Conservation (phyloP, 2,797 vertebrate species). For the Microctenopoma lineatum region DNA sequence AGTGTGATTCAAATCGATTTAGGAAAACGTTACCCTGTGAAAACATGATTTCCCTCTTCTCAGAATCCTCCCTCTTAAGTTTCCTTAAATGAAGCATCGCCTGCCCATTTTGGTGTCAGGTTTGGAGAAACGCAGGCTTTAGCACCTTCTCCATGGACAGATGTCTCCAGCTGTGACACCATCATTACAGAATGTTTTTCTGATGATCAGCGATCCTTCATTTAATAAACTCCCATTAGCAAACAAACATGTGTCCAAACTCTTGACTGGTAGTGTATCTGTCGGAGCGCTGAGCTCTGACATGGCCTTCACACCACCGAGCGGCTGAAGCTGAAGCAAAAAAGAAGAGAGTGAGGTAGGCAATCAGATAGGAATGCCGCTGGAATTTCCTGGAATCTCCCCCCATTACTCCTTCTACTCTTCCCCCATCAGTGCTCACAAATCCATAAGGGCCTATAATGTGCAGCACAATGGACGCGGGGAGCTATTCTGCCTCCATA, state of each 20-base stretch:
- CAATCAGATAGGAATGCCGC: slow-evolving; percentile 72
- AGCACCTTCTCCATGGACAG: no score
- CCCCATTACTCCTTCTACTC: slow-evolving; percentile 26
- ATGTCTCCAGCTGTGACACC: no score
- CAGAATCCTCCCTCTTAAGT: not conserved
- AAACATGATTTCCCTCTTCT: not conserved
- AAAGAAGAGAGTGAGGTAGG: slow-evolving; percentile 44
- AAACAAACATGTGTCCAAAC: no score
- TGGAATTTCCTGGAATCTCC: slow-evolving; percentile 77
- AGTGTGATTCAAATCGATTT: not conserved
- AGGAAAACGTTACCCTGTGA: not conserved
- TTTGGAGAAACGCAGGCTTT: no score
- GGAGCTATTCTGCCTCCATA: slow-evolving; percentile 75
- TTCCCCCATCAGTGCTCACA: slow-evolving; percentile 49
- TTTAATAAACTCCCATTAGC: no score
- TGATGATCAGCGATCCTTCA: no score
- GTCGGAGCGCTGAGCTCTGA: slow-evolving; percentile 1
- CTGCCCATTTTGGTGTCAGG: no score
- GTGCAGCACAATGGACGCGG: slow-evolving; percentile 72
- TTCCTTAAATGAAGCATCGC: no score
- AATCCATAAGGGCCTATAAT: slow-evolving; percentile 69
- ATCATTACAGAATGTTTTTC: no score
- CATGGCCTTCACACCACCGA: slow-evolving; percentile 59
- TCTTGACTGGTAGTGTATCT: no score
- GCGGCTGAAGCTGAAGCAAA: slow-evolving; percentile 35